These are phyloP conservation scores for Hemicrepidius hirtus DNA, from an alignment of 2,888 invertebrate genomes.

Conservation along the genomic window DNA sequence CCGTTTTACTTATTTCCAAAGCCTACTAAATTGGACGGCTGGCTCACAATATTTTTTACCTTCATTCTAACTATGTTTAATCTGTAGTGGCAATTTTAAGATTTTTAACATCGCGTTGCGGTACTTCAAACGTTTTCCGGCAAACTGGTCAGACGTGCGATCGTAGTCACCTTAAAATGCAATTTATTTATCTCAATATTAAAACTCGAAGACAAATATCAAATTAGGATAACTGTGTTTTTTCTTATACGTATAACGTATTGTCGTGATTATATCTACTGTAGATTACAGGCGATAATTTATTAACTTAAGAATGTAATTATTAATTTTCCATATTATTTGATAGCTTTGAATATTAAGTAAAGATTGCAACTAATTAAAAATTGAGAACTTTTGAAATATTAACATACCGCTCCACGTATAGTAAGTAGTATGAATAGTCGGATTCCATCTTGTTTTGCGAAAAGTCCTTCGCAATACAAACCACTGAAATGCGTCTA, in stretches of 20 bases:
- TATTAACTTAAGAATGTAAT: conserved; percentile 38
- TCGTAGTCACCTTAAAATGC: conserved; percentile 60
- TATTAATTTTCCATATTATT: neutral
- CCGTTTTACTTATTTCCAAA: conserved; percentile 33
- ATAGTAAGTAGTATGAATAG: too few species aligned
- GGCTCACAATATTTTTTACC: conserved; percentile 38
- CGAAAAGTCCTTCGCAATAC: too few species aligned
- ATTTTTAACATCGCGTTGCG: conserved; percentile 41
- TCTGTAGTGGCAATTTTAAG: conserved; percentile 39
- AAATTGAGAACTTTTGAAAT: too few species aligned
- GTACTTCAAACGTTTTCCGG: conserved; percentile 44
- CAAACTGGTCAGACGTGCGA: conserved; percentile 51
- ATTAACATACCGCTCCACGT: too few species aligned
- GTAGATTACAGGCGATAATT: conserved; percentile 36
- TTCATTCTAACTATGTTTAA: conserved; percentile 37
- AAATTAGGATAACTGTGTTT: conserved; percentile 68
- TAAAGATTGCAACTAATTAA: too few species aligned
- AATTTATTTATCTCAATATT: conserved; percentile 66
- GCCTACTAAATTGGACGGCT: conserved; percentile 35
- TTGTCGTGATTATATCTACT: conserved; percentile 59
- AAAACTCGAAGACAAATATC: conserved; percentile 68
- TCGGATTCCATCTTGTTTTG: too few species aligned
- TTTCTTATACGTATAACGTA: conserved; percentile 59
- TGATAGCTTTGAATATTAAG: too few species aligned
- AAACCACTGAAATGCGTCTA: too few species aligned